A percentile compares a stretch with the other conserved stretches of the same genome.
These are phyloP conservation scores for Pseudoatta argentina DNA, from an alignment of 1,140 invertebrate species.

Conservation along the genomic window DNA sequence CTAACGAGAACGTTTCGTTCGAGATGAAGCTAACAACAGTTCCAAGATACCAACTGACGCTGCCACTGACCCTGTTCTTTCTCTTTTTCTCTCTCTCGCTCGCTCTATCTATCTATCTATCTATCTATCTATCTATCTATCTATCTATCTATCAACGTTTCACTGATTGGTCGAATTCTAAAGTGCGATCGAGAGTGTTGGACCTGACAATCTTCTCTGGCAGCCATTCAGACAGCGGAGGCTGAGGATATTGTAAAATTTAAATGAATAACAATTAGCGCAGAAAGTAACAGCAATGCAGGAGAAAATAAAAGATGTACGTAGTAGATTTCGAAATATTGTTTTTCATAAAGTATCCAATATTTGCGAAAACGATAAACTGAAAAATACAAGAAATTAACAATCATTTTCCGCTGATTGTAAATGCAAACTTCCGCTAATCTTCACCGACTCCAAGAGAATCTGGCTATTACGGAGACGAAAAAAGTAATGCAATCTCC, in stretches of 20 bases:
- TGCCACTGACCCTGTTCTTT: slow-evolving; percentile 57
- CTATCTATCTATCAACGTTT: background rate
- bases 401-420: background rate
- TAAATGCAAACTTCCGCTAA: background rate
- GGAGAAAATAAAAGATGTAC: background rate
- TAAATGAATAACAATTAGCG: slow-evolving; percentile 10
- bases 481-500: slow-evolving; percentile 41
- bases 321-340: background rate
- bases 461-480: slow-evolving; percentile 13
- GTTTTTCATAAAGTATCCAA: background rate
- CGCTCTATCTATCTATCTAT: background rate
- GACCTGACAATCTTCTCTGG: background rate
- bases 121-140: background rate
- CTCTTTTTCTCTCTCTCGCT: slow-evolving; percentile 9
- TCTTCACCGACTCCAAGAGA: background rate
- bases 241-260: slow-evolving; percentile 15
- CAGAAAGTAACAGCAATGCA: background rate
- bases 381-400: background rate
- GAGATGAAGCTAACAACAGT: slow-evolving; percentile 12
- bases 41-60: background rate
- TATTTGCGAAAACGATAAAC: background rate
- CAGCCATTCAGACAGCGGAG: slow-evolving; percentile 20
- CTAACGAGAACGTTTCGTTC: slow-evolving; percentile 68
- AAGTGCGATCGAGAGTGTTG: slow-evolving; percentile 39
- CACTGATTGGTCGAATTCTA: slow-evolving; percentile 24